Conservation (phyloP, 2,797 vertebrate species). For the Myotis findleyi region DNA sequence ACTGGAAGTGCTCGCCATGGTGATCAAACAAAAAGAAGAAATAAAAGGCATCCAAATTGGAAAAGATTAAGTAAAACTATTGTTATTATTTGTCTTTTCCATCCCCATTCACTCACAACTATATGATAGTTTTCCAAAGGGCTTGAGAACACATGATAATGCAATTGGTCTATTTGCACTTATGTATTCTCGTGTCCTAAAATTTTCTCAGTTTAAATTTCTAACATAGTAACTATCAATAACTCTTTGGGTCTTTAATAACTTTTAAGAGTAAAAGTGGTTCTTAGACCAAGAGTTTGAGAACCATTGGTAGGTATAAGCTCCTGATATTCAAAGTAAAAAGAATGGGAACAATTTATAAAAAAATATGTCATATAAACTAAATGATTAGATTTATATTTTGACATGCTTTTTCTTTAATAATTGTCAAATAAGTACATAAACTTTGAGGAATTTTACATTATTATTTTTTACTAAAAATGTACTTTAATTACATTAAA, state of each 20-base stretch:
- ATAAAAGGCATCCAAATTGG: too few species aligned
- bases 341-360: neutral
- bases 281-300: neutral
- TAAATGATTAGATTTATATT: neutral
- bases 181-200: neutral
- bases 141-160: neutral
- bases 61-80: too few species aligned
- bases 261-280: neutral
- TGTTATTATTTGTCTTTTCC: neutral
- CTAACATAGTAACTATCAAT: neutral
- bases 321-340: neutral
- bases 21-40: too few species aligned
- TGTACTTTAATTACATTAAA: neutral
- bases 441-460: neutral
- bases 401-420: neutral
- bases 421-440: neutral
- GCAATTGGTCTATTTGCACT: neutral
- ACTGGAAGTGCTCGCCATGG: too few species aligned
- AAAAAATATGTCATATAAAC: neutral
- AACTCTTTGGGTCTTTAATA: neutral
- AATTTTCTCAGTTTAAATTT: neutral
- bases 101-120: neutral
- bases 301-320: neutral
- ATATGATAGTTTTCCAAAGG: neutral
- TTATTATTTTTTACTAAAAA: neutral